A percentile compares a stretch with the other conserved stretches of the same genome.
These are phyloP conservation scores for Procambarus virginalis DNA, from an alignment of 1,140 invertebrate genomes.

Conservation along the genomic window DNA sequence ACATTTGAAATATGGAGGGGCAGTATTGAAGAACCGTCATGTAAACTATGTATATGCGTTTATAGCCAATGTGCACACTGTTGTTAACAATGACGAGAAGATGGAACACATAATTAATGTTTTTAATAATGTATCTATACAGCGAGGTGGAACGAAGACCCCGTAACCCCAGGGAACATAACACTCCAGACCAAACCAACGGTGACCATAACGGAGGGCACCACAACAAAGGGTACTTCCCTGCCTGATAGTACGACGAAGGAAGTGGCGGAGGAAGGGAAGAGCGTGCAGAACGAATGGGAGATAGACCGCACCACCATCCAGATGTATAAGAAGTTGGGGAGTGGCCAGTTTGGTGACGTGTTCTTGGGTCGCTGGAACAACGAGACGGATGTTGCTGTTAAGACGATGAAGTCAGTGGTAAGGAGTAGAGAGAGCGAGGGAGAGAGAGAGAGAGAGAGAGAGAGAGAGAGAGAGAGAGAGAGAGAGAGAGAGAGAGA, in stretches of 20 bases:
- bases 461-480: not conserved
- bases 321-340: not conserved
- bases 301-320: not conserved
- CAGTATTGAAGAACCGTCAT: too few species aligned
- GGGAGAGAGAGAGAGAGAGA: not conserved
- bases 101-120: too few species aligned
- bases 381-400: not conserved
- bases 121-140: too few species aligned
- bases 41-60: too few species aligned
- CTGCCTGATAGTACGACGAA: not conserved
- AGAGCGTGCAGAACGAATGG: not conserved
- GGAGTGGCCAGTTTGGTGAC: not conserved
- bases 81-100: too few species aligned
- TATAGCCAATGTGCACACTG: too few species aligned
- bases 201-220: too few species aligned
- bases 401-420: slow-evolving; percentile 17
- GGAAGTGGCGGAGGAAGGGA: not conserved
- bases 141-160: too few species aligned
- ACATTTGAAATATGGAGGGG: too few species aligned
- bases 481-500: not conserved
- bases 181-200: too few species aligned
- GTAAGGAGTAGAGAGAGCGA: not conserved
- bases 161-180: too few species aligned
- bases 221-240: too few species aligned
- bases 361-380: slow-evolving; percentile 2